Percentiles rank a stretch among this genome's conserved stretches.
Conservation (phyloP, 2,888 invertebrate genomes). For the Epinotia ramella region DNA sequence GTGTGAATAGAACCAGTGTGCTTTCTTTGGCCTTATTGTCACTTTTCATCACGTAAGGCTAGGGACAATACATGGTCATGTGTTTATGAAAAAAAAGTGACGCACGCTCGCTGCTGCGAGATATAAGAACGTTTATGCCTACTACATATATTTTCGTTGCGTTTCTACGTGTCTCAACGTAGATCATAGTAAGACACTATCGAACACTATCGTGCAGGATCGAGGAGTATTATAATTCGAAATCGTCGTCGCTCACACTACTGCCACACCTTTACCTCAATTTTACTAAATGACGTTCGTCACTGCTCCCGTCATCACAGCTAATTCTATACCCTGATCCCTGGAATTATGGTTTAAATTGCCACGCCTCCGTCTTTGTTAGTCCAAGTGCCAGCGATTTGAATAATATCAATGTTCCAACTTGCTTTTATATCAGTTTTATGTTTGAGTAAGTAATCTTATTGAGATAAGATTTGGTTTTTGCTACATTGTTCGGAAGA, state of each 20-base stretch:
- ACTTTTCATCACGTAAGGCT: no score
- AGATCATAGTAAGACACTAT: background rate
- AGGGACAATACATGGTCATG: no score
- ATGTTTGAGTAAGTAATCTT: slow-evolving; percentile 48
- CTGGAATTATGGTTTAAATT: slow-evolving; percentile 13
- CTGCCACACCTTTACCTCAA: slow-evolving; percentile 40
- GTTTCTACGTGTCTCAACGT: no score
- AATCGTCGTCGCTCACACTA: slow-evolving; percentile 24
- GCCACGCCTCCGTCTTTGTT: background rate
- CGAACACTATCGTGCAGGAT: no score
- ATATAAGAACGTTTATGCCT: no score
- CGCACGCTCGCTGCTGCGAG: no score
- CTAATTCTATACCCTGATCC: slow-evolving; percentile 24
- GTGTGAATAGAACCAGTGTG: no score
- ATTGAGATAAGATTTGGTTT: slow-evolving; percentile 37
- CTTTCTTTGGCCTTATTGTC: no score
- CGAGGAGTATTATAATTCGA: background rate
- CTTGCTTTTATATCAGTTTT: slow-evolving; percentile 59
- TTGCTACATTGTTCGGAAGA: background rate
- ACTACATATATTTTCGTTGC: no score
- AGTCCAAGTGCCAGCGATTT: slow-evolving; percentile 48
- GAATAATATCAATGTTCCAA: slow-evolving; percentile 59
- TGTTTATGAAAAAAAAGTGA: no score
- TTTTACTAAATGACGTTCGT: slow-evolving; percentile 44
- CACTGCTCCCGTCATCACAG: slow-evolving; percentile 6